phyloP scores from a whole-genome alignment of 2,888 invertebrate genomes.

The Candidula unifasciata region DNA sequence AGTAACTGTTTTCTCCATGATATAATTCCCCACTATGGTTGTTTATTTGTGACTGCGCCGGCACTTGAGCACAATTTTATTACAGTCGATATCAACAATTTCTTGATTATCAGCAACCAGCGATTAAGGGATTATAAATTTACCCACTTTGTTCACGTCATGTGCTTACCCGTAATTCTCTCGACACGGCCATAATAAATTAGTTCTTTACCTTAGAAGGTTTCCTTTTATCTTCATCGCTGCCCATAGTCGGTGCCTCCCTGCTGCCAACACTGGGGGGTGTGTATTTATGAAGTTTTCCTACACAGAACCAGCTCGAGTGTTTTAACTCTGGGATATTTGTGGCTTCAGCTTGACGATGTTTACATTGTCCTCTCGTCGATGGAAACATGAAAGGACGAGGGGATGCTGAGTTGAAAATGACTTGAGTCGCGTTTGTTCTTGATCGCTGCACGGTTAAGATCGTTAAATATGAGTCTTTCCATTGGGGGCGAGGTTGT shows the following conservation, averaged over 20 bases:
- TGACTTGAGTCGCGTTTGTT: background rate
- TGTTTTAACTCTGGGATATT: background rate
- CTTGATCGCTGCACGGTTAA: background rate
- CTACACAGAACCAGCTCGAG: background rate
- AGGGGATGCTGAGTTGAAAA: background rate
- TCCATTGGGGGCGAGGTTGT: background rate
- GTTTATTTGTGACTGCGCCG: no score
- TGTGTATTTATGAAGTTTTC: no score
- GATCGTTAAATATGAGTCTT: background rate
- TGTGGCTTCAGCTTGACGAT: background rate
- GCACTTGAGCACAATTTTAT: no score
- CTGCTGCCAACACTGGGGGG: no score
- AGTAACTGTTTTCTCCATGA: no score
- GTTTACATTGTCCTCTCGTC: conserved; percentile 1
- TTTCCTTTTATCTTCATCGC: no score
- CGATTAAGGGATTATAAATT: background rate
- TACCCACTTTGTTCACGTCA: background rate
- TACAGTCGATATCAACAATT: no score
- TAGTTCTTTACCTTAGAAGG: no score
- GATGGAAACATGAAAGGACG: background rate
- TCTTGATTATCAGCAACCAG: background rate
- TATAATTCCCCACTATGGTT: no score
- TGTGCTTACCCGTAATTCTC: no score
- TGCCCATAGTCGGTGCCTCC: no score
- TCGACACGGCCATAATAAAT: no score